phyloP scores from a whole-genome alignment of 2,797 vertebrate species.

The Centropyge bicolor region DNA sequence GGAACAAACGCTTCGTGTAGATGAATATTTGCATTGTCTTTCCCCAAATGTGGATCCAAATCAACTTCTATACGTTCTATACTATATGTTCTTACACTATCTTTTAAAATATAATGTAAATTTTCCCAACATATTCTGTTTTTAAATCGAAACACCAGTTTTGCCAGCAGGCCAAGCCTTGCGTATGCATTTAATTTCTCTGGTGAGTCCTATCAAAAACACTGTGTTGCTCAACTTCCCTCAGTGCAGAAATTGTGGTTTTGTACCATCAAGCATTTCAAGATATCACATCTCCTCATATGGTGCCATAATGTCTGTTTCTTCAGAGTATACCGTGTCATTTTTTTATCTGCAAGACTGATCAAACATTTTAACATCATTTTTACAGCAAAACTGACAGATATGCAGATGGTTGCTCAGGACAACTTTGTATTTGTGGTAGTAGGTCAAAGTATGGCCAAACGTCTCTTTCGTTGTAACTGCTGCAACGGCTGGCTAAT shows the following conservation, averaged over 20 bases:
- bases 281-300: neutral
- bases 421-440: neutral
- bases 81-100: neutral
- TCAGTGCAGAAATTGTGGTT: conserved; percentile 22
- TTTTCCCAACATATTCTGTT: neutral
- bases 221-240: conserved; percentile 20
- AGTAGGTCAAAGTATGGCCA: no score
- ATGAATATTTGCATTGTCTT: neutral
- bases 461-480: no score
- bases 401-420: neutral
- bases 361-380: neutral
- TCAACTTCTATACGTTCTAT: neutral
- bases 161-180: conserved; percentile 16
- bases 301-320: neutral
- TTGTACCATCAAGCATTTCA: conserved; percentile 7
- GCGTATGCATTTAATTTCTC: conserved; percentile 17
- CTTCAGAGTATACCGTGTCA: neutral
- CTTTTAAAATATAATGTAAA: neutral
- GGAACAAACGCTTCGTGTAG: neutral
- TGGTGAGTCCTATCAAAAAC: neutral
- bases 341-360: neutral
- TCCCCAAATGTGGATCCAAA: conserved; percentile 2
- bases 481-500: no score
- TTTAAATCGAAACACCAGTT: neutral
- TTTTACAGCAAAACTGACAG: neutral